phyloP scores from a whole-genome alignment of 2,888 invertebrate genomes.

The Syrphus vitripennis region DNA sequence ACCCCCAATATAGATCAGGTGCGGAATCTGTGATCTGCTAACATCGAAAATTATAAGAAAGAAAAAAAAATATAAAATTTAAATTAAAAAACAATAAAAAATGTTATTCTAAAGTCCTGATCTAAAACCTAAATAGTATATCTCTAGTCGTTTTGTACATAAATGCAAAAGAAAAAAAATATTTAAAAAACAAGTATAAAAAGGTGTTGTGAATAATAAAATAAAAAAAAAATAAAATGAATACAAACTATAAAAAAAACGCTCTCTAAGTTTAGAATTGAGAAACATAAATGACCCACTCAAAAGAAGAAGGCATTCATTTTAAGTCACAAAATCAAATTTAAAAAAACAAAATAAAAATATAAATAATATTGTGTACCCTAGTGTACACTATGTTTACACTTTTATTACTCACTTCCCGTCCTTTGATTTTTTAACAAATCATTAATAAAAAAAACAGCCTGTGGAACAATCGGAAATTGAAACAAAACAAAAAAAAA shows the following conservation, averaged over 20 bases:
- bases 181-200: slow-evolving; percentile 4
- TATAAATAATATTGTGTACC: slow-evolving; percentile 38
- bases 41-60: slow-evolving; percentile 67
- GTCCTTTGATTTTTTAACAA: slow-evolving; percentile 64
- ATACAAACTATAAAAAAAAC: slow-evolving; percentile 16
- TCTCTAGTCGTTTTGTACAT: slow-evolving; percentile 72
- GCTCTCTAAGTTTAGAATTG: slow-evolving; percentile 40
- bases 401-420: slow-evolving; percentile 66
- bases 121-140: slow-evolving; percentile 69
- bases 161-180: slow-evolving; percentile 39
- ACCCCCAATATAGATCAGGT: slow-evolving; percentile 65
- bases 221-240: slow-evolving; percentile 2
- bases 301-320: slow-evolving; percentile 14
- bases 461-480: slow-evolving; percentile 63
- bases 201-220: slow-evolving; percentile 63
- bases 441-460: slow-evolving; percentile 52
- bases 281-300: slow-evolving; percentile 19
- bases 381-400: slow-evolving; percentile 65
- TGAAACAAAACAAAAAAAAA: background rate
- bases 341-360: background rate
- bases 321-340: slow-evolving; percentile 40
- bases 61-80: slow-evolving; percentile 21
- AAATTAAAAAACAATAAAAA: slow-evolving; percentile 12
- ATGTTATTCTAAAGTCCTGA: slow-evolving; percentile 67
- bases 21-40: slow-evolving; percentile 72